Percentiles rank a stretch among this genome's conserved stretches.
Conservation (phyloP, 2,113 vertebrate species). For the Limanda limanda region DNA sequence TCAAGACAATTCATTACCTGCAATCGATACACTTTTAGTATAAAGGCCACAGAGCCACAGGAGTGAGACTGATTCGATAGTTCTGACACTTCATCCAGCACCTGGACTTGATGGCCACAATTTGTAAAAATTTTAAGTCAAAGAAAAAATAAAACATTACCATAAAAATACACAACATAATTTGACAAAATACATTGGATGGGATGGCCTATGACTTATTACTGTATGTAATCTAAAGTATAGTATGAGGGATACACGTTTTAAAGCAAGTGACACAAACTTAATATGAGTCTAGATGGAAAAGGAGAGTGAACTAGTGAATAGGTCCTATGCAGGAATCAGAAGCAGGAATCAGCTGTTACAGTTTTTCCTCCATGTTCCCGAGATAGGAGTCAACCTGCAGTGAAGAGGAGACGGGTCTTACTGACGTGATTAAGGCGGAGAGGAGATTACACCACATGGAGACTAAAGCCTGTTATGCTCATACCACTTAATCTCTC, state of each 20-base stretch:
- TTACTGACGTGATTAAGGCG: conserved; percentile 1
- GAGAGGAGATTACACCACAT: conserved; percentile 33
- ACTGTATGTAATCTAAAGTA: conserved; percentile 59
- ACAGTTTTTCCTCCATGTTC: conserved; percentile 79
- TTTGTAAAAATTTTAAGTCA: conserved; percentile 66
- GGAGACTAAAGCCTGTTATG: conserved; percentile 36
- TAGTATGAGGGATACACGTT: conserved; percentile 69
- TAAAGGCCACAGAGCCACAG: conserved; percentile 67
- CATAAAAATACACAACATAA: conserved; percentile 69
- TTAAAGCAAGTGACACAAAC: conserved; percentile 85
- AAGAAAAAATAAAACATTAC: conserved; percentile 58
- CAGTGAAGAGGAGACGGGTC: not conserved
- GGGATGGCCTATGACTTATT: conserved; percentile 80
- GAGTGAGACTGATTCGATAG: conserved; percentile 61
- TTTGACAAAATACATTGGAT: conserved; percentile 77
- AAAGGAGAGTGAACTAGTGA: conserved; percentile 85
- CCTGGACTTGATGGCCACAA: conserved; percentile 54
- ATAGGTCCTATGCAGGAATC: conserved; percentile 86
- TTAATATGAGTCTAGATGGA: conserved; percentile 83
- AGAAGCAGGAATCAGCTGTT: conserved; percentile 80
- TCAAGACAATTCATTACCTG: conserved; percentile 53
- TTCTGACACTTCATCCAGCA: conserved; percentile 53
- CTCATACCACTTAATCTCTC: conserved; percentile 13
- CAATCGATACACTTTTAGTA: conserved; percentile 56
- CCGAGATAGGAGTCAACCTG: conserved; percentile 87